Evolutionary conservation across 2,888 invertebrate genomes (phyloP).

Genomic region (Druceiella hillmani): DNA sequence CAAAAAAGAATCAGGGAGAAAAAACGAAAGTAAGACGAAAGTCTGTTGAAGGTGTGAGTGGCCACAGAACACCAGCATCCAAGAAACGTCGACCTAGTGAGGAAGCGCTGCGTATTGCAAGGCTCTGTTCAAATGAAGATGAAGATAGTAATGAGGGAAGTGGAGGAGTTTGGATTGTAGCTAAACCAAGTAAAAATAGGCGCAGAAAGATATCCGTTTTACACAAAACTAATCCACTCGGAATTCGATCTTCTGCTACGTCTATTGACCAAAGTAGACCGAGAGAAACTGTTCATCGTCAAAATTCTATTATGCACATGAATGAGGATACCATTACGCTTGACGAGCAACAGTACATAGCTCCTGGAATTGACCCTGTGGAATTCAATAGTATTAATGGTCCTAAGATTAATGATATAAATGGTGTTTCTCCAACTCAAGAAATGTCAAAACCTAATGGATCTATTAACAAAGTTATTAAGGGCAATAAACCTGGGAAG

Average conservation of each 20-base stretch:
- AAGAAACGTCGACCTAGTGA: constrained; percentile 69
- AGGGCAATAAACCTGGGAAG: constrained; percentile 42
- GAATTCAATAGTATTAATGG: constrained; percentile 33
- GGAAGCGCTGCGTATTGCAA: constrained; percentile 57
- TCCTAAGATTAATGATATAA: constrained; percentile 7
- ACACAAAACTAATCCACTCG: constrained; percentile 11
- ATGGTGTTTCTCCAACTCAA: constrained; percentile 28
- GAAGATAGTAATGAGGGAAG: constrained; percentile 49
- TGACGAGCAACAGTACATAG: constrained; percentile 53
- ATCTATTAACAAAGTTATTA: constrained; percentile 44
- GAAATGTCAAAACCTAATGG: constrained; percentile 43
- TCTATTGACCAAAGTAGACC: constrained; percentile 28
- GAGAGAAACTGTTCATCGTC: constrained; percentile 31
- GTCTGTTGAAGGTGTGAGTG: constrained; percentile 60
- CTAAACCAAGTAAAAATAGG: constrained; percentile 41
- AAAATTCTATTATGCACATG: constrained; percentile 36
- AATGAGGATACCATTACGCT: constrained; percentile 50
- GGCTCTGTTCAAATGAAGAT: constrained; percentile 55
- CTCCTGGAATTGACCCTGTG: constrained; percentile 42
- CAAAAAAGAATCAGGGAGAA: constrained; percentile 31
- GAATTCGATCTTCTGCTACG: constrained; percentile 19
- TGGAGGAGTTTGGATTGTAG: constrained; percentile 44
- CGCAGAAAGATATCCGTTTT: constrained; percentile 37
- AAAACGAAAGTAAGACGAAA: constrained; percentile 48
- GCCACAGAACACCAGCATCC: constrained; percentile 47